phyloP scores from a whole-genome alignment of 2,888 invertebrate species.

The Drosophila parthenogenetica region DNA sequence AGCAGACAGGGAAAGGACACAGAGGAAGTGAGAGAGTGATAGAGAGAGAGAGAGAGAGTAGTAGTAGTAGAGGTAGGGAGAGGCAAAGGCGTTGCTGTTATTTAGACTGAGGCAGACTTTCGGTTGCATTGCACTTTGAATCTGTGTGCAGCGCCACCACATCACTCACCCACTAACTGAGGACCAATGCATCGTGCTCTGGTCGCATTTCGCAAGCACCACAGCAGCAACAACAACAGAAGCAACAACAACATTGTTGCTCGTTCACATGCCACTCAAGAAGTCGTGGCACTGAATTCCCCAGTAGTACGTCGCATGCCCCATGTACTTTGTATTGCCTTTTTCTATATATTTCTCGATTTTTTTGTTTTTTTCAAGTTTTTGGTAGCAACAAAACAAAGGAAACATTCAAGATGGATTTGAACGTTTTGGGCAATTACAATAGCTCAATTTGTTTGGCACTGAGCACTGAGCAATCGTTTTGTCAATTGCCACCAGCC shows the following conservation, averaged over 20 bases:
- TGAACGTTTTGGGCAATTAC: constrained; percentile 79
- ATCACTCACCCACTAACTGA: constrained; percentile 78
- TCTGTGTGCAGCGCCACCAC: constrained; percentile 59
- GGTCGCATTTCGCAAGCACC: constrained; percentile 73
- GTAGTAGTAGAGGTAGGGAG: not conserved
- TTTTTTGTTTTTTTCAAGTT: constrained; percentile 5
- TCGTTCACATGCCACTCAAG: constrained; percentile 79
- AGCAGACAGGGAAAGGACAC: constrained; percentile 5
- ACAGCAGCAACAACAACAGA: constrained; percentile 19
- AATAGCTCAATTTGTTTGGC: constrained; percentile 77
- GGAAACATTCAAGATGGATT: constrained; percentile 66
- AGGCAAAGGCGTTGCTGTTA: constrained; percentile 52
- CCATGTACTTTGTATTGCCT: constrained; percentile 63
- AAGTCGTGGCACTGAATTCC: constrained; percentile 74
- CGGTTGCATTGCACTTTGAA: constrained; percentile 77
- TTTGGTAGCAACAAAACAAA: constrained; percentile 7
- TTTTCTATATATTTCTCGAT: constrained; percentile 14
- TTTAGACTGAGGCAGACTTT: constrained; percentile 49
- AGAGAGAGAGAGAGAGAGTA: not conserved
- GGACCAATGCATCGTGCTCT: constrained; percentile 58
- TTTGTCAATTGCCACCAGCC: constrained; percentile 66
- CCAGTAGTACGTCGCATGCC: constrained; percentile 59
- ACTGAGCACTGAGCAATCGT: constrained; percentile 70
- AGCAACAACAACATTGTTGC: constrained; percentile 44
- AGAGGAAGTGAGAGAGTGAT: not conserved